Conservation (phyloP, 1,140 invertebrate species). For the Scaptomyza graminum region DNA sequence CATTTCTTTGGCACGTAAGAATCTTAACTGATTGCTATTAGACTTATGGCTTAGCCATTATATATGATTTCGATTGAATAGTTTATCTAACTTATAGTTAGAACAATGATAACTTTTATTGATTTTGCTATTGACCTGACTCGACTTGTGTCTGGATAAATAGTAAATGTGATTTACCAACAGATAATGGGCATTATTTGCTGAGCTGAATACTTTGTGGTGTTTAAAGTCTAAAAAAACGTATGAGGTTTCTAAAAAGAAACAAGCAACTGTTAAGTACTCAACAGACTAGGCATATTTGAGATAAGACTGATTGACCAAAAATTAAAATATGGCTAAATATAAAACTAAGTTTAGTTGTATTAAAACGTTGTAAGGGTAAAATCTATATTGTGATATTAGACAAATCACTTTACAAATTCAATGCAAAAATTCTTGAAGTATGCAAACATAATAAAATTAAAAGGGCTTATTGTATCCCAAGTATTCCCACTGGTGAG, state of each 20-base stretch:
- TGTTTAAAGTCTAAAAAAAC: too few relatives aligned
- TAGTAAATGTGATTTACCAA: slow-evolving; percentile 5
- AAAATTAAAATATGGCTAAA: too few relatives aligned
- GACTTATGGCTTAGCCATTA: slow-evolving; percentile 21
- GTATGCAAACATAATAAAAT: too few relatives aligned
- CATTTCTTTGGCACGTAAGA: slow-evolving; percentile 17
- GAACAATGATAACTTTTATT: slow-evolving; percentile 20
- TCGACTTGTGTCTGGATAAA: slow-evolving; percentile 5
- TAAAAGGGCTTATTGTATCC: background rate
- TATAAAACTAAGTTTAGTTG: too few relatives aligned
- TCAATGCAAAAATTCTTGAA: too few relatives aligned
- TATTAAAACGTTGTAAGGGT: too few relatives aligned
- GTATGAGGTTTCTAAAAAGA: too few relatives aligned
- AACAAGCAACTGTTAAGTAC: too few relatives aligned
- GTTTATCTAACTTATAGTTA: background rate
- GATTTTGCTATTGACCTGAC: slow-evolving; percentile 40
- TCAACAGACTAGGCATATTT: too few relatives aligned
- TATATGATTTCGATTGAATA: slow-evolving; percentile 36
- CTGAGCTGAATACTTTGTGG: background rate
- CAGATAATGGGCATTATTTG: slow-evolving; percentile 6
- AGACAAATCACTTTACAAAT: too few relatives aligned
- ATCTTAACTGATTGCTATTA: slow-evolving; percentile 18
- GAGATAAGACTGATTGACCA: too few relatives aligned
- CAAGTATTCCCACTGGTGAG: background rate
- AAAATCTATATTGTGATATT: too few relatives aligned